Evolutionary conservation across 1,140 invertebrate genomes (phyloP), one percentile per base, ranked within the genome.

Genomic region (Aethina tumida): DNA sequence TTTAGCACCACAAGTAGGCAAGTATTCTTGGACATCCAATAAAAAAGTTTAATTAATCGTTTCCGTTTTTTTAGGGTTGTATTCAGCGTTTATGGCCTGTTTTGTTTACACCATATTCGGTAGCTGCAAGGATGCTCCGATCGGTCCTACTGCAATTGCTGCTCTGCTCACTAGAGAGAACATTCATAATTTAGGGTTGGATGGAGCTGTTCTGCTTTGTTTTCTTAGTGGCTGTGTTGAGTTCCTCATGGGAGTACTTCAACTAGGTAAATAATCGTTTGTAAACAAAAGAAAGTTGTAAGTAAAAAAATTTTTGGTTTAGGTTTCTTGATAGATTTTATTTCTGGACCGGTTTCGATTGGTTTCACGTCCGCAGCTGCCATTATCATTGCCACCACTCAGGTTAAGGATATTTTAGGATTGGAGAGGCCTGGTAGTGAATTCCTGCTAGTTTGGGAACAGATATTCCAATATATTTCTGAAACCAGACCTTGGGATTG

Each of bases 281-380:
- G 6, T 30, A 30, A 30, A 30, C 12, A 24, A 8, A 24, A 24
- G 7, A 24, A 24, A 24, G n/a, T n/a, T 24, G n/a, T 24, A 24
- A 24, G 7, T 8, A 24, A 24, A 24, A 21, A 36, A 5, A 6
- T 30, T 44, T 27, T 51, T 47, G 45, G 56, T 45, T 35, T 64
- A 90, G 88, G 89, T 31, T 91, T 92, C 59, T 64, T 94, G 40
- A 82, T 92, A 42, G 85, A 91, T 62, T 93, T 90, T 65, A 92
- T 94, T 49, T 89, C 85, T 16, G 80, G 83, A 20, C 85, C 88
- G n/a, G 88, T 93, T 12, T 88, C 88, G 9, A 82, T 83, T 38
- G 86, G 85, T 1, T 94, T 93, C 63, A 92, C 87, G 0, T 87
- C 84, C 7, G 88, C 88, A 0, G 88, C 87, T 1, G 85, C 88